Evolutionary conservation across 2,888 invertebrate genomes (phyloP), one percentile per base, ranked within the genome.

Genomic region (Chloroclysta siterata): DNA sequence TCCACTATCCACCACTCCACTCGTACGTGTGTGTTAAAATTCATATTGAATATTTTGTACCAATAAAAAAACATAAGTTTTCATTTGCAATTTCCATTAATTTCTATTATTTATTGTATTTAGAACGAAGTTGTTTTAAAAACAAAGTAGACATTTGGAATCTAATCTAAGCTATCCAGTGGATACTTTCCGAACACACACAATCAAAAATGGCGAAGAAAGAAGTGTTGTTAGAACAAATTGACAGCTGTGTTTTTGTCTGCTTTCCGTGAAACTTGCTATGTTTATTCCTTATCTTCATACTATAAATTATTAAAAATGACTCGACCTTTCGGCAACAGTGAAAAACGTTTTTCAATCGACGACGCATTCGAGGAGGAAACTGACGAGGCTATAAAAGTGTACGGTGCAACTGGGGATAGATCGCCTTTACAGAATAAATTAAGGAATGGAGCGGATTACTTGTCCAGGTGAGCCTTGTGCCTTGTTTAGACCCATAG

Each of bases 311-410:
- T 22, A 62, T 77, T 78, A 78, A 90, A 80, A 83, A 94, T 94
- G 94, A 93, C 93, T 76, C 87, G 89, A 81, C 85, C 92, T 66
- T 92, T 91, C 74, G 89, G 91, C 73, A 89, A 85, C 68, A 89
- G 81, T 83, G 95, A 95, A 75, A 95, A 95, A 81, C 93, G 95
- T 72, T 97, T 97, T 89, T 96, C 96, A 55, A 97, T 97, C 76
- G 97, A 97, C 86, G 97, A 97, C 86, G 97, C 97, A 13, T 97
- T 97, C 80, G 97, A 97, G 81, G 97, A 97, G 82, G 97, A 97
- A 83, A 96, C 96, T 52, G 97, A 97, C 79, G 97, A 97, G 83
- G 96, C 96, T 60, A 95, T 97, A 76, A 95, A 96, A 81, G 96
- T 97, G 52, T 97, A 97, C 85, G 97, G 97, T 53, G 94, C 96